Conservation (phyloP, 2,113 vertebrate species). For the Sardina pilchardus region DNA sequence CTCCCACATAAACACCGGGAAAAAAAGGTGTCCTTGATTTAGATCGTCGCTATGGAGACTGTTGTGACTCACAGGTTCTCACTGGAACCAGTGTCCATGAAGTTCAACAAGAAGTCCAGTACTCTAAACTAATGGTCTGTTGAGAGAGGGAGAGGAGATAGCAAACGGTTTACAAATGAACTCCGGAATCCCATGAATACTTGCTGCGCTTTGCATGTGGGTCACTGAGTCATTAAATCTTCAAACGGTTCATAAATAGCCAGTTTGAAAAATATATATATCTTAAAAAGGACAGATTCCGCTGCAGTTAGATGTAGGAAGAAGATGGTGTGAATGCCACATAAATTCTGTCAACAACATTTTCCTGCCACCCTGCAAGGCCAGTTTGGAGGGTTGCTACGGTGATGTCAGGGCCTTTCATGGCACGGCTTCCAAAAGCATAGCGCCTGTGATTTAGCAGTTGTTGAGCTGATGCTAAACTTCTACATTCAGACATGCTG, state of each 20-base stretch:
- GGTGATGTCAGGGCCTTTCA: background rate
- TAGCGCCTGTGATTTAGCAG: background rate
- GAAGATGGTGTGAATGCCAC: conserved; percentile 2
- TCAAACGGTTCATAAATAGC: background rate
- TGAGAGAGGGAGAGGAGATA: conserved; percentile 21
- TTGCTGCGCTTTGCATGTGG: background rate
- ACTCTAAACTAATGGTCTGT: conserved; percentile 7
- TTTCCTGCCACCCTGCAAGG: background rate
- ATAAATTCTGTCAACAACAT: background rate
- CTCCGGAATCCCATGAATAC: conserved; percentile 9
- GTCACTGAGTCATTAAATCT: background rate
- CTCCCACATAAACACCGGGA: background rate
- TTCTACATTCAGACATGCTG: background rate
- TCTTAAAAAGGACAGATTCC: background rate
- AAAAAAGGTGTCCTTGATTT: conserved; percentile 13
- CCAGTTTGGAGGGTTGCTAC: background rate
- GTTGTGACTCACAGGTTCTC: conserved; percentile 10
- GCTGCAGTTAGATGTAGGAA: background rate
- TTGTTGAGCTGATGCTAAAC: background rate
- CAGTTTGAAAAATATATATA: background rate
- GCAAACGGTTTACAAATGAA: background rate
- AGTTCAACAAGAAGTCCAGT: background rate
- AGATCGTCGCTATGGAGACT: background rate
- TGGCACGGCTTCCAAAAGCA: conserved; percentile 2
- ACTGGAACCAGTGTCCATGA: background rate